Evolutionary conservation across 2,797 vertebrate genomes (phyloP), one percentile per base, ranked within the genome.

Genomic region (Phylloscopus collybita): DNA sequence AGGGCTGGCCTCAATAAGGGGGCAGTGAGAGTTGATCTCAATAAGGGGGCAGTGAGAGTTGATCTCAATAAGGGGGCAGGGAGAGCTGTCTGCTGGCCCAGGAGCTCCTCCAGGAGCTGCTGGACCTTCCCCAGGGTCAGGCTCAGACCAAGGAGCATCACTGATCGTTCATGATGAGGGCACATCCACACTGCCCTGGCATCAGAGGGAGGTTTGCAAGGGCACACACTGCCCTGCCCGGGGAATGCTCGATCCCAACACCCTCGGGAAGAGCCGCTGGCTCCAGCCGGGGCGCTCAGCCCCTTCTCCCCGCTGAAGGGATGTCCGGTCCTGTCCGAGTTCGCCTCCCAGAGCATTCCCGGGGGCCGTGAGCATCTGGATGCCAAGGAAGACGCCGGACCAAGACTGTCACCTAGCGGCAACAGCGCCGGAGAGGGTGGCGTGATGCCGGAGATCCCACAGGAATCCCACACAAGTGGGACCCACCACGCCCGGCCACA

Each of bases 331-430:
- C 60, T 2, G 61, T 13, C 67, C 45, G 2, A 6, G 40, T 1
- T 50, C 16, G 0, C n/a, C 49, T 26, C 32, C 10, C 54, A 53
- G 20, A 7, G 79, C 50, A 0, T 15, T 61, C 51, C 67, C 26
- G 17, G 44, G 38, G 40, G 9, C 57, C 23, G 2, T 0, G 22
- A 30, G 22, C 60, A n/a, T 25, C 79, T 42, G 90, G 74, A 18
- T 9, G 85, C 51, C 64, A 3, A 3, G 6, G 44, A 44, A 12
- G 10, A 1, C 2, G 19, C 73, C 60, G 80, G 80, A 56, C 22
- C 88, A 3, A 88, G 71, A 67, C 90, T 83, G 88, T 57, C 97
- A 95, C 88, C 96, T 95, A 87, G 94, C 4, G 96, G 94, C 83
- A 10, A 7, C 38, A 51, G 51, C 36, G 62, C 67, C 2, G 34